Conservation (phyloP, 2,113 vertebrate genomes). For the Scomber japonicus region DNA sequence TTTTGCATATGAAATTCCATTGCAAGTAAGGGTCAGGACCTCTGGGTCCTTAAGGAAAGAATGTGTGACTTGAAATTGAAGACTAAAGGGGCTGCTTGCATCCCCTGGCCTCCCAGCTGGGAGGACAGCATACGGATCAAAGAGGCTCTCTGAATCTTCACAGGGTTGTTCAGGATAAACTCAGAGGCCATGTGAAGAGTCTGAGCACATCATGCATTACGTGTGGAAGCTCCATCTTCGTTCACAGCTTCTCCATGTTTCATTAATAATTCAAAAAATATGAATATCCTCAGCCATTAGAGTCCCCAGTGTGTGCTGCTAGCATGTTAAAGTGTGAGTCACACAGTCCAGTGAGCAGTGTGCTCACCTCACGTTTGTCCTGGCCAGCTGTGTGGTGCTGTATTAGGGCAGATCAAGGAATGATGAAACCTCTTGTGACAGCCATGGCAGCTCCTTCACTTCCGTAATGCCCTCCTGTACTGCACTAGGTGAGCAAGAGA, state of each 20-base stretch:
- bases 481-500: neutral
- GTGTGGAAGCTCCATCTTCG: constrained; percentile 37
- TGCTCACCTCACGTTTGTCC: constrained; percentile 50
- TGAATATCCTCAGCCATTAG: constrained; percentile 20
- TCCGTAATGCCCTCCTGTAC: neutral
- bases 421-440: constrained; percentile 42
- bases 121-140: constrained; percentile 66
- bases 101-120: constrained; percentile 71
- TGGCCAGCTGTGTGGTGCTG: constrained; percentile 41
- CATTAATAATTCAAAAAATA: constrained; percentile 62
- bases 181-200: constrained; percentile 60
- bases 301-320: constrained; percentile 24
- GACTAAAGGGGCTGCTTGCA: constrained; percentile 59
- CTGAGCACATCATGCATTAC: constrained; percentile 26
- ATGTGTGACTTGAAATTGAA: constrained; percentile 74
- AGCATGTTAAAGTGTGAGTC: constrained; percentile 39
- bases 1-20: constrained; percentile 76
- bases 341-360: constrained; percentile 51
- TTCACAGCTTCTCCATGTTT: constrained; percentile 47
- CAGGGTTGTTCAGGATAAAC: constrained; percentile 50
- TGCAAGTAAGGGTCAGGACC: constrained; percentile 67
- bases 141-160: constrained; percentile 65
- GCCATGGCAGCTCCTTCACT: neutral
- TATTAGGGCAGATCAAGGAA: constrained; percentile 18
- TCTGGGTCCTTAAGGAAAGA: constrained; percentile 74